These are phyloP conservation scores for Seriola rivoliana DNA, from an alignment of 2,113 vertebrate genomes.

Conservation along the genomic window DNA sequence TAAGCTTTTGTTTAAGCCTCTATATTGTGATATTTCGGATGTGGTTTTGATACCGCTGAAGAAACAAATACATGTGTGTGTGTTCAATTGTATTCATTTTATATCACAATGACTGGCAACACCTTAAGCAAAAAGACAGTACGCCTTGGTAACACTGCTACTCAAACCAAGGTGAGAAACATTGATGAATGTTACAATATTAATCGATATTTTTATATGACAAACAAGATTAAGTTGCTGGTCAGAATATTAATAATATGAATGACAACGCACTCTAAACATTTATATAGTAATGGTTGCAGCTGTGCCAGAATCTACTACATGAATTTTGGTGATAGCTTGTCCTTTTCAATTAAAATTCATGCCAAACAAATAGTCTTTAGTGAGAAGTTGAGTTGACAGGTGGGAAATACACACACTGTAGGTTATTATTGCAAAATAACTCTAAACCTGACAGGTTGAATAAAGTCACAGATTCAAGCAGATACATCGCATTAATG, in stretches of 20 bases:
- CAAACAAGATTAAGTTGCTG: neutral
- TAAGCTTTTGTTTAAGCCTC: too few relatives aligned
- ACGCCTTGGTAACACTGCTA: neutral
- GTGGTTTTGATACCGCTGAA: neutral
- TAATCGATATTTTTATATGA: neutral
- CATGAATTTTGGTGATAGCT: neutral
- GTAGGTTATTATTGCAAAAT: neutral
- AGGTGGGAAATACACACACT: constrained; percentile 17
- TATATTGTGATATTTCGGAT: neutral
- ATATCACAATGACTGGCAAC: neutral
- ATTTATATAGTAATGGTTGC: neutral
- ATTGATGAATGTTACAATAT: neutral
- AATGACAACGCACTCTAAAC: neutral
- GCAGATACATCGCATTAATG: neutral
- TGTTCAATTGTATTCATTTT: neutral
- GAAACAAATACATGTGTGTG: neutral
- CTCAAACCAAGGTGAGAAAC: neutral
- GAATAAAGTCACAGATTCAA: neutral
- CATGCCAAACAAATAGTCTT: neutral
- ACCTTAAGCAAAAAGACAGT: neutral
- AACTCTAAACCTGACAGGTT: neutral
- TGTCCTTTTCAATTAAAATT: constrained; percentile 10
- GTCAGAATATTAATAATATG: too few relatives aligned
- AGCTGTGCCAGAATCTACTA: neutral
- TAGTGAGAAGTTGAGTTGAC: neutral